phyloP scores from a whole-genome alignment of 2,797 vertebrate genomes.

The Spea hammondii region DNA sequence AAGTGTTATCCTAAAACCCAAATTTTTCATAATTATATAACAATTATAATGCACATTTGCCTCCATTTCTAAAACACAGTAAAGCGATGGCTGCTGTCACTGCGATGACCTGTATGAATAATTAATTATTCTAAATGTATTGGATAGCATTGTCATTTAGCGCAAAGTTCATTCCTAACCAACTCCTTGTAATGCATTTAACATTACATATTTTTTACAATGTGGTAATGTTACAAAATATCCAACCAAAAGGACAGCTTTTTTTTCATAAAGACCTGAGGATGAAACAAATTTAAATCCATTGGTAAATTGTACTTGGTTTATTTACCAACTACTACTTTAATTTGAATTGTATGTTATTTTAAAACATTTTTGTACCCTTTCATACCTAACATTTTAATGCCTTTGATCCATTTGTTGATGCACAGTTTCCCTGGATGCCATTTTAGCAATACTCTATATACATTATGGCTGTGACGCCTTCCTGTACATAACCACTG shows the following conservation, averaged over 20 bases:
- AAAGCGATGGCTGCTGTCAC: constrained; percentile 32
- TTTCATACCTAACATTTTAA: too few relatives aligned
- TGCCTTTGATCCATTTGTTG: too few relatives aligned
- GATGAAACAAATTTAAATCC: not conserved
- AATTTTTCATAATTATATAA: constrained; percentile 42
- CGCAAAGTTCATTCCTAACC: not conserved
- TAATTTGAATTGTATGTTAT: not conserved
- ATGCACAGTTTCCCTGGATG: too few relatives aligned
- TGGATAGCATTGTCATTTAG: constrained; percentile 20
- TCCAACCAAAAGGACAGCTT: not conserved
- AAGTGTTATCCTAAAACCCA: constrained; percentile 24
- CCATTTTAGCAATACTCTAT: too few relatives aligned
- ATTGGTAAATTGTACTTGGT: not conserved
- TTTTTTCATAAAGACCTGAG: too few relatives aligned
- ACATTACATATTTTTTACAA: constrained; percentile 23
- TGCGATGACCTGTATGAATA: constrained; percentile 39
- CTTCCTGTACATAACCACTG: too few relatives aligned
- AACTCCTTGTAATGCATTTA: constrained; percentile 16
- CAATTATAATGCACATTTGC: constrained; percentile 34
- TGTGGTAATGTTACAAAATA: not conserved
- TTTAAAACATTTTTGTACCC: too few relatives aligned
- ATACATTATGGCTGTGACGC: too few relatives aligned
- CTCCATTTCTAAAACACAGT: constrained; percentile 29
- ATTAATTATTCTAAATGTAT: constrained; percentile 18
- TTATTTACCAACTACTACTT: not conserved